Base-by-base conservation (phyloP, 2,797 vertebrate species). In the Hydrocynus forskahlii region DNA sequence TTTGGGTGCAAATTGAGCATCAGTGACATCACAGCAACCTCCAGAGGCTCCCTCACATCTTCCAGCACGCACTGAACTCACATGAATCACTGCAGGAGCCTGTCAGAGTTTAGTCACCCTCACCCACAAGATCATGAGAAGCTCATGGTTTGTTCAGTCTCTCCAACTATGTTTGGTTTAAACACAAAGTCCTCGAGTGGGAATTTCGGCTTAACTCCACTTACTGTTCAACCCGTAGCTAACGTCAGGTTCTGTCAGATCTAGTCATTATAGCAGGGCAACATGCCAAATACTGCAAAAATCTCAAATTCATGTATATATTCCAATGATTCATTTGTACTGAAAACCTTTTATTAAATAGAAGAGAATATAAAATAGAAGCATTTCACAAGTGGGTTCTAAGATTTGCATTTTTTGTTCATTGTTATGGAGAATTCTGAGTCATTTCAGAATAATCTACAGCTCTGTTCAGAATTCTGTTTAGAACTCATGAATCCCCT, bases 51-150 rank as follows among this genome's bases (percentile, higher is more conserved):
- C 13, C 60, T 78, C 76, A 86, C 82, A 86, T 81, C 87, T 83
- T 87, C 86, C 88, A 88, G 81, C 77, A 64, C 74, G 76, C 81
- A 82, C 81, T 84, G 90, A 83, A 62, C 78, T 87, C 9, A 9
- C 76, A 81, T 92, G 90, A 93, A 87, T 92, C 89, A 92, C 76
- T 71, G 78, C 83, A 78, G 63, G 86, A 79, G 68, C 87, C 84
- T 76, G 85, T 79, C 59, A 81, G 19, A 50, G 80, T 81, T 89
- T 88, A 91, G 84, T 91, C 89, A 91, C 73, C 80, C 84, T 88
- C 89, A 85, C 86, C 90, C 86, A 25, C 84, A 83, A 78, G 62
- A 84, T 76, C 87, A 83, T 85, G 80, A 85, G 81, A 90, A 84
- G 83, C 64, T 25, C 50, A 72, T n/a, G 25, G 38, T n/a, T 80